Percentiles rank a stretch among this genome's conserved stretches.
phyloP scores from a whole-genome alignment of 2,113 vertebrate species.

The Dicerorhinus sumatrensis region DNA sequence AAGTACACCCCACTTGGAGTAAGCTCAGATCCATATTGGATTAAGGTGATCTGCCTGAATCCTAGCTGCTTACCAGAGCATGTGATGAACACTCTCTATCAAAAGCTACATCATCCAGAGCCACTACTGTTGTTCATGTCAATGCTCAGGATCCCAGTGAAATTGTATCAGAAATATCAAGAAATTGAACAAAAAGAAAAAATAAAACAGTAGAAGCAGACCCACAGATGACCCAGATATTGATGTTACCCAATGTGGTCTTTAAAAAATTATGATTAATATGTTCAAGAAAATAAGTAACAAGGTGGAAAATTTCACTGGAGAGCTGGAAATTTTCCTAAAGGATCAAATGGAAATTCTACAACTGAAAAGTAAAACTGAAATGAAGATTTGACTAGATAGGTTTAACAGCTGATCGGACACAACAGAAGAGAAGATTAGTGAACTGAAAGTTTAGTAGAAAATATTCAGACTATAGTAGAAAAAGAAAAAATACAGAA shows the following conservation, averaged over 20 bases:
- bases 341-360: neutral
- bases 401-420: neutral
- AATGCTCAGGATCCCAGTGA: neutral
- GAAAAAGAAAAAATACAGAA: neutral
- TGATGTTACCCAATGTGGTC: neutral
- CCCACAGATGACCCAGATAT: neutral
- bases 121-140: too few species aligned
- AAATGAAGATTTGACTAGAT: neutral
- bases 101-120: too few species aligned
- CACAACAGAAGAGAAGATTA: too few species aligned
- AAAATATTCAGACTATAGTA: neutral
- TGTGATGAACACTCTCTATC: neutral
- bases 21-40: neutral
- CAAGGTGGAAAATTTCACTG: neutral
- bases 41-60: neutral
- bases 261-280: neutral
- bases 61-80: neutral
- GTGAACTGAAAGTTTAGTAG: neutral
- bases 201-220: neutral
- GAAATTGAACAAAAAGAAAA: neutral
- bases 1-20: accelerated
- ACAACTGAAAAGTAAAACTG: neutral
- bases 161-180: neutral
- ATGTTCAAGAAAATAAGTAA: neutral
- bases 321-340: too few species aligned